Conservation (phyloP, 2,888 invertebrate species). For the Enchytraeus crypticus region DNA sequence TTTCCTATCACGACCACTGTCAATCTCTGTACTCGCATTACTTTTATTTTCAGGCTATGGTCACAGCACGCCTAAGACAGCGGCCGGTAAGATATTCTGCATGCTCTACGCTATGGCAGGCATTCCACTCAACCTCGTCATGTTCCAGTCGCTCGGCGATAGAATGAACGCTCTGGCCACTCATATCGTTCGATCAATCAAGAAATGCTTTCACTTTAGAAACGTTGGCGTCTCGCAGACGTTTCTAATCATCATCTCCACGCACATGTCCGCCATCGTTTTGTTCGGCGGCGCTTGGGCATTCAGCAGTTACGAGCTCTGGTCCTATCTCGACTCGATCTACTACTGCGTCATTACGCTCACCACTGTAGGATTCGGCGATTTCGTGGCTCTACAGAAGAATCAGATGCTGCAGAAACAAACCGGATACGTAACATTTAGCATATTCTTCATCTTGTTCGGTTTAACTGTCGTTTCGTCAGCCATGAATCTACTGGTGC, state of each 20-base stretch:
- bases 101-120: constrained; percentile 76
- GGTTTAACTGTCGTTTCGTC: constrained; percentile 97
- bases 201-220: constrained; percentile 73
- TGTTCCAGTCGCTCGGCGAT: constrained; percentile 99
- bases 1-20: too few species aligned
- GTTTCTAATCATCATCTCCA: constrained; percentile 72
- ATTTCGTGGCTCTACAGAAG: constrained; percentile 95
- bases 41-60: constrained; percentile 75
- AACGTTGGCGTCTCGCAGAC: constrained; percentile 66
- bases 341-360: constrained; percentile 99
- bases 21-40: neutral
- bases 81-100: constrained; percentile 95
- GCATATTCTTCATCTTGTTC: constrained; percentile 94
- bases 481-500: constrained; percentile 88
- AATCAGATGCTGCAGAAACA: constrained; percentile 57
- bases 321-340: constrained; percentile 79
- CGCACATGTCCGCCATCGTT: constrained; percentile 79
- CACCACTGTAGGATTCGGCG: constrained; percentile 94
- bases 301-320: constrained; percentile 86
- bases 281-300: constrained; percentile 93
- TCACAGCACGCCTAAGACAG: constrained; percentile 92
- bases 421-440: constrained; percentile 92
- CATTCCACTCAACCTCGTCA: constrained; percentile 88
- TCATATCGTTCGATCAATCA: constrained; percentile 78
- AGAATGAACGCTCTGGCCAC: constrained; percentile 94